Percentiles rank a stretch among this genome's conserved stretches.
Conservation (phyloP, 1,140 invertebrate genomes). For the Drusus annulatus region DNA sequence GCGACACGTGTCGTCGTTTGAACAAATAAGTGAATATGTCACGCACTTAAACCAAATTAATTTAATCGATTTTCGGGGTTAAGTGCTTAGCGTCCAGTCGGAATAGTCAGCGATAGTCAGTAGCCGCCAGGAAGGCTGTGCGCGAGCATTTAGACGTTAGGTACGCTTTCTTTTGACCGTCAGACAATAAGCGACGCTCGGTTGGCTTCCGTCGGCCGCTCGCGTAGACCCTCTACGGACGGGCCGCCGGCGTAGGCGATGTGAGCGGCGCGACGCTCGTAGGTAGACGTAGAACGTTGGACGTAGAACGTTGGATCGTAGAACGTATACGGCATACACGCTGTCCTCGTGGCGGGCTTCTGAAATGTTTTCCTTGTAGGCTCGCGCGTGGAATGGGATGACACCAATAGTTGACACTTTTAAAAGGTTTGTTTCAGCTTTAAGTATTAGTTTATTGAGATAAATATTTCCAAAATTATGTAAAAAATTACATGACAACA, state of each 20-base stretch:
- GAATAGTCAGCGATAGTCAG: background rate
- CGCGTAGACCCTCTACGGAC: background rate
- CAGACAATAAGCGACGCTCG: slow-evolving; percentile 13
- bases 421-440: no score
- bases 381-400: no score
- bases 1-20: no score
- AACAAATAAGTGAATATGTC: no score
- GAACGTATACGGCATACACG: background rate
- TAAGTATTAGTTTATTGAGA: no score
- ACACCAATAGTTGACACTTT: no score
- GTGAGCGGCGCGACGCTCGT: no score
- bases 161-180: slow-evolving; percentile 14
- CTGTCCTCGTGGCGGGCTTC: background rate
- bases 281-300: no score
- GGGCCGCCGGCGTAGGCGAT: background rate
- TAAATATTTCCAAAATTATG: no score
- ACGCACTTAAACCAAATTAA: background rate
- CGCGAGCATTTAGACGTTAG: background rate
- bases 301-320: no score
- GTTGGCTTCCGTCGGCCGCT: background rate
- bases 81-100: background rate
- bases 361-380: background rate
- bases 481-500: no score
- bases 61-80: background rate
- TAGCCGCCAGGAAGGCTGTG: background rate